These are phyloP conservation scores for Vireo altiloquus DNA, from an alignment of 2,113 vertebrate species.

Conservation along the genomic window DNA sequence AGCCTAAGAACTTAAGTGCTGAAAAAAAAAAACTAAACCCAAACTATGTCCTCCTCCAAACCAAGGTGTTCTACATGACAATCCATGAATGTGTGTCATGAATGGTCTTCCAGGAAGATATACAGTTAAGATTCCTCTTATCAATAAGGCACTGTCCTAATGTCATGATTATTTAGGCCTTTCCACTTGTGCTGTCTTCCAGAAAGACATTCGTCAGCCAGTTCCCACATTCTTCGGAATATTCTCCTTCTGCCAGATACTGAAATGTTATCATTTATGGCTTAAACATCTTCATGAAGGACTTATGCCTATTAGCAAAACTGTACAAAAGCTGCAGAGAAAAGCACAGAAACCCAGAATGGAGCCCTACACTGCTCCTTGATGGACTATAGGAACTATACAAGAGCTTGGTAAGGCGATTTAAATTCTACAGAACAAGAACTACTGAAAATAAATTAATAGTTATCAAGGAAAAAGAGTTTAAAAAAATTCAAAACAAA, in stretches of 20 bases:
- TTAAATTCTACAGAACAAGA: not conserved
- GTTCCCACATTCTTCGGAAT: not conserved
- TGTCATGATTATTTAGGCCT: not conserved
- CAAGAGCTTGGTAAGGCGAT: fast-evolving
- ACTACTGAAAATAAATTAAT: not conserved
- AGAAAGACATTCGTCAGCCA: not conserved
- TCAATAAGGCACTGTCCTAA: not conserved
- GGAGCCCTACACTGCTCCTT: not conserved
- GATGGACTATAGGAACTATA: not conserved
- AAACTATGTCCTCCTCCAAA: not conserved
- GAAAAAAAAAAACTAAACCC: too few relatives aligned
- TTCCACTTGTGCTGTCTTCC: not conserved
- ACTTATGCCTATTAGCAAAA: not conserved
- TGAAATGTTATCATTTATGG: not conserved
- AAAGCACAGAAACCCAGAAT: not conserved
- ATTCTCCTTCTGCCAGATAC: not conserved
- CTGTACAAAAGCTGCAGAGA: not conserved
- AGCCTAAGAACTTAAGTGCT: not conserved
- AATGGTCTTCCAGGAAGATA: not conserved
- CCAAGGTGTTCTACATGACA: not conserved
- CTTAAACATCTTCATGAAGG: not conserved
- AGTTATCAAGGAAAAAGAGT: not conserved
- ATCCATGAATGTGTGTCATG: not conserved
- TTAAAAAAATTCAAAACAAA: not conserved
- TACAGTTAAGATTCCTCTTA: not conserved